phyloP scores from a whole-genome alignment of 1,140 invertebrate species.

The Bombus picipes region DNA sequence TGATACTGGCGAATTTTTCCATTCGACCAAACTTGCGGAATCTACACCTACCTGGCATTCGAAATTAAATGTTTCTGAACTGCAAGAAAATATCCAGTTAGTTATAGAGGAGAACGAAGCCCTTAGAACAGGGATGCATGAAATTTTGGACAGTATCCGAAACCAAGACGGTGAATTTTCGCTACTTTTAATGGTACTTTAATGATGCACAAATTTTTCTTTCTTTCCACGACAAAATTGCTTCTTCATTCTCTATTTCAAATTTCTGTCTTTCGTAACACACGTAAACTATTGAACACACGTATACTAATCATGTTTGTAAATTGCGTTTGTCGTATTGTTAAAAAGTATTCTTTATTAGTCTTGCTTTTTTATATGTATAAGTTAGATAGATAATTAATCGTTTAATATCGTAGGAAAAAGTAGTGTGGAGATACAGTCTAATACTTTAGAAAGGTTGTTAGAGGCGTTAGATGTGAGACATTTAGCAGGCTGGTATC shows the following conservation, averaged over 20 bases:
- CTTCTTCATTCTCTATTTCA: background rate
- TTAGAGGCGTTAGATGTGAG: constrained; percentile 86
- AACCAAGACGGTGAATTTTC: constrained; percentile 83
- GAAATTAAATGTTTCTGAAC: constrained; percentile 57
- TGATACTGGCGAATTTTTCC: constrained; percentile 55
- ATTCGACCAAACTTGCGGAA: constrained; percentile 65
- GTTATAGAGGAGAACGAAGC: constrained; percentile 89
- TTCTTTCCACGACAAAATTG: background rate
- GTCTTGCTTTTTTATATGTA: background rate
- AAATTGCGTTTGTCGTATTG: background rate
- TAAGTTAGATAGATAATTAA: background rate
- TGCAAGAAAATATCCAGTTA: constrained; percentile 81
- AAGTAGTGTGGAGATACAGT: constrained; percentile 83
- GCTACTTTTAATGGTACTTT: constrained; percentile 68
- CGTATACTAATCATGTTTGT: constrained; percentile 22
- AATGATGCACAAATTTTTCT: constrained; percentile 54
- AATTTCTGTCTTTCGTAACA: background rate
- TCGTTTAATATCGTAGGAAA: constrained; percentile 70
- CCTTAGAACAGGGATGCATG: constrained; percentile 87
- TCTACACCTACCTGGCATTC: constrained; percentile 46
- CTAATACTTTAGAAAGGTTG: constrained; percentile 84
- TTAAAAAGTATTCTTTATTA: background rate
- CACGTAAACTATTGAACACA: background rate
- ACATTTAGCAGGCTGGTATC: constrained; percentile 89
- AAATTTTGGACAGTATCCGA: constrained; percentile 85